A percentile compares a stretch with the other conserved stretches of the same genome.
These are phyloP conservation scores for Euphydryas editha DNA, from an alignment of 2,888 invertebrate species.

Conservation along the genomic window DNA sequence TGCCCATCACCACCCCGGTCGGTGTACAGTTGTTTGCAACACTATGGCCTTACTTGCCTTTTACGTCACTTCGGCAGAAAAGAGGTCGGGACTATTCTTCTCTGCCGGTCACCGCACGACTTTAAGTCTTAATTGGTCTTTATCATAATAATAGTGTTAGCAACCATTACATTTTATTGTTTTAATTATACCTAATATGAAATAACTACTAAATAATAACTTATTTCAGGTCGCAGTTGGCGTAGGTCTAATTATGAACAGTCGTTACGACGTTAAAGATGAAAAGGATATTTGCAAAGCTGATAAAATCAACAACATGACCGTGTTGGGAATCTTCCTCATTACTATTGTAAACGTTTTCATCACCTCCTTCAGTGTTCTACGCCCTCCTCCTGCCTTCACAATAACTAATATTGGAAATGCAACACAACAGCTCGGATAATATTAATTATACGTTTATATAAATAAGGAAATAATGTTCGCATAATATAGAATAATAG, in stretches of 20 bases:
- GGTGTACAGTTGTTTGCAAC: too few relatives aligned
- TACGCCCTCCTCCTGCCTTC: too few relatives aligned
- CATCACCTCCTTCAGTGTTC: constrained; percentile 94
- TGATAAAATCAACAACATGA: constrained; percentile 92
- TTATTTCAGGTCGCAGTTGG: constrained; percentile 88
- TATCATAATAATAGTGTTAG: too few relatives aligned
- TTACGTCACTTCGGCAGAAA: too few relatives aligned
- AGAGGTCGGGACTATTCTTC: too few relatives aligned
- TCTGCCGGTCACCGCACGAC: too few relatives aligned
- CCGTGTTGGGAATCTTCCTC: constrained; percentile 92
- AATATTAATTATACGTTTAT: neutral
- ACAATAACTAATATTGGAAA: constrained; percentile 8
- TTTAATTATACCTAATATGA: too few relatives aligned
- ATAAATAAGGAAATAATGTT: neutral
- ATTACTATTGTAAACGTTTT: constrained; percentile 95
- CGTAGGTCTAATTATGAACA: constrained; percentile 92
- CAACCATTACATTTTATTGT: too few relatives aligned
- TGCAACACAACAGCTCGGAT: constrained; percentile 22
- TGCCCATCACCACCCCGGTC: too few relatives aligned
- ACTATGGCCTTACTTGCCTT: too few relatives aligned
- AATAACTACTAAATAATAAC: too few relatives aligned
- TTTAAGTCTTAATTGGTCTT: too few relatives aligned
- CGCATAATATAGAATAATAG: neutral
- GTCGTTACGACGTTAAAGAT: constrained; percentile 91
- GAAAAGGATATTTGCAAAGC: constrained; percentile 89